Percentiles rank a stretch among this genome's conserved stretches.
These are phyloP conservation scores for Psittacula cyanocephala DNA, from an alignment of 2,113 vertebrate species.

Conservation along the genomic window DNA sequence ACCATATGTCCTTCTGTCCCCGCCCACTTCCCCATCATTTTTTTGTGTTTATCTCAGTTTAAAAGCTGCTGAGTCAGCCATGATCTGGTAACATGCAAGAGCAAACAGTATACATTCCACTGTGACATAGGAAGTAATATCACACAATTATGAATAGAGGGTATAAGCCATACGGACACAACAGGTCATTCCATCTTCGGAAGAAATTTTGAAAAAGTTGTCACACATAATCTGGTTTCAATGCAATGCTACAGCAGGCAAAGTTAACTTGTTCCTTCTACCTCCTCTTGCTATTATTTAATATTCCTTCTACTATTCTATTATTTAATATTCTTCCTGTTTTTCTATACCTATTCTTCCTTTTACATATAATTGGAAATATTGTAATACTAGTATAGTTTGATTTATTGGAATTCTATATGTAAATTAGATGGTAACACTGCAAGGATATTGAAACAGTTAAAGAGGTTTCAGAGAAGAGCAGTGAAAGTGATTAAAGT, in stretches of 20 bases:
- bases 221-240: neutral
- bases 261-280: neutral
- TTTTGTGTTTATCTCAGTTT: neutral
- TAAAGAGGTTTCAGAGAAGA: neutral
- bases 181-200: neutral
- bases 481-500: neutral
- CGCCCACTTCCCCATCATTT: accelerated
- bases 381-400: neutral
- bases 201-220: neutral
- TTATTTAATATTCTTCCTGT: neutral
- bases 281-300: neutral
- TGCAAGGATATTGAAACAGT: neutral
- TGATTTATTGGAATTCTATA: neutral
- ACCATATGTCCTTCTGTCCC: neutral
- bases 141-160: neutral
- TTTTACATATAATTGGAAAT: neutral
- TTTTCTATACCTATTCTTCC: neutral
- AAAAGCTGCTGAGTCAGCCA: neutral
- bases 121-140: neutral
- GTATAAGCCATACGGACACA: neutral
- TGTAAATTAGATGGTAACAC: neutral
- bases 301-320: too few species aligned
- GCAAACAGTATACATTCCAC: neutral
- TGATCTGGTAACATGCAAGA: neutral
- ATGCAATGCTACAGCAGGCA: neutral